A percentile compares a stretch with the other conserved stretches of the same genome.
phyloP scores from a whole-genome alignment of 2,113 vertebrate species.

The Oxyura jamaicensis region DNA sequence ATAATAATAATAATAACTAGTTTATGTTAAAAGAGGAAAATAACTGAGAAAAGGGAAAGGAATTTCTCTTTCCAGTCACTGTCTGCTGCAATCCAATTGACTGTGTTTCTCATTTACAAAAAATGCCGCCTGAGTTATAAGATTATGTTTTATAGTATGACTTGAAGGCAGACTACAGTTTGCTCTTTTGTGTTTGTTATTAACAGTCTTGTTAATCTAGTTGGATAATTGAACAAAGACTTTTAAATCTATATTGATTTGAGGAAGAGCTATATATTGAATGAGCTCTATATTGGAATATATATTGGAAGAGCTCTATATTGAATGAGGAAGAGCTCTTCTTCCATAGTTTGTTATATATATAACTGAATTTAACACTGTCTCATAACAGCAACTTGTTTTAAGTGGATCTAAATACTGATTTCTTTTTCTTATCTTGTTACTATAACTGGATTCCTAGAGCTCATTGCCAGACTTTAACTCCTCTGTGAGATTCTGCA shows the following conservation, averaged over 20 bases:
- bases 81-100: background rate
- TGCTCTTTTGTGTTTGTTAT: background rate
- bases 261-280: no score
- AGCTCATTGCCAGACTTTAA: background rate
- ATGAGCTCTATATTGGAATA: no score
- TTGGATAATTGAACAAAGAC: slow-evolving; percentile 13
- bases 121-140: background rate
- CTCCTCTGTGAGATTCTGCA: background rate
- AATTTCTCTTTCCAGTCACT: background rate
- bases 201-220: background rate
- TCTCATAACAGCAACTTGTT: background rate
- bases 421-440: background rate
- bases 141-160: background rate
- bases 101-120: background rate
- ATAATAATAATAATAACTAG: background rate
- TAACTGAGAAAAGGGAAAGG: background rate
- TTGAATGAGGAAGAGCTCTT: no score
- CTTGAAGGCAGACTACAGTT: background rate
- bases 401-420: background rate
- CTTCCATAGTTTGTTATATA: background rate
- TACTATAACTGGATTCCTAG: background rate
- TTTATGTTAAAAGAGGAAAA: background rate
- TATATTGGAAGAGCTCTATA: no score
- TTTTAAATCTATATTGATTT: background rate
- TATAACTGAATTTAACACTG: background rate